Percentiles rank a stretch among this genome's conserved stretches.
These are phyloP conservation scores for Plecotus auritus DNA, from an alignment of 2,113 vertebrate species.

Conservation along the genomic window DNA sequence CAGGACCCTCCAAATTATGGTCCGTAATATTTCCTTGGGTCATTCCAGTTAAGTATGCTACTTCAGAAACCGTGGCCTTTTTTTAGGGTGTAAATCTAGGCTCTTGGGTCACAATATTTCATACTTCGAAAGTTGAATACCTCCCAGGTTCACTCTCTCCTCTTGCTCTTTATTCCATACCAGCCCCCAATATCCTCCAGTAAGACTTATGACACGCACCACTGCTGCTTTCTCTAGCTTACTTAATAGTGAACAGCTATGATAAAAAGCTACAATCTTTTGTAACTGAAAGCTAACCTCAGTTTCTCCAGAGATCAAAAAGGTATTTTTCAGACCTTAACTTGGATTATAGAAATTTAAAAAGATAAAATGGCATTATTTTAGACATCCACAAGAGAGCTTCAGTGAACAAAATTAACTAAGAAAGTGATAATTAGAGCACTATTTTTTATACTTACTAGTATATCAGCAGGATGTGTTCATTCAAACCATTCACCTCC, in stretches of 20 bases:
- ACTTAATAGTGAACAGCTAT: neutral
- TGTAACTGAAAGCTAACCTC: neutral
- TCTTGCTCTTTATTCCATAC: neutral
- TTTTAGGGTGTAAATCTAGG: neutral
- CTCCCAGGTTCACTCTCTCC: neutral
- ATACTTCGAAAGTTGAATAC: neutral
- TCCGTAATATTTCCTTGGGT: neutral
- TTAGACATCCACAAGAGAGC: neutral
- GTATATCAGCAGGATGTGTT: neutral
- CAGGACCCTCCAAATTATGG: neutral
- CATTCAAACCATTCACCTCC: neutral
- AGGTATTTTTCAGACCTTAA: neutral
- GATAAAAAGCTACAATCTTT: neutral
- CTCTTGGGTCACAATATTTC: neutral
- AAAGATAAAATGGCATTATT: neutral
- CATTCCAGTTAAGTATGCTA: neutral
- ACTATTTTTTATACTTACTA: neutral
- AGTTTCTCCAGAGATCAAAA: neutral
- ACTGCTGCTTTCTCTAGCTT: neutral
- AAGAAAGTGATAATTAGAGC: neutral
- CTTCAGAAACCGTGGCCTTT: neutral
- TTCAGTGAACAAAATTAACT: slow-evolving; percentile 11
- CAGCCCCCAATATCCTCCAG: neutral
- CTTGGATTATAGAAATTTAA: neutral
- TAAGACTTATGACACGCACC: neutral